Percentiles rank a stretch among this genome's conserved stretches.
phyloP scores from a whole-genome alignment of 2,113 vertebrate species.

The Sturnira hondurensis region DNA sequence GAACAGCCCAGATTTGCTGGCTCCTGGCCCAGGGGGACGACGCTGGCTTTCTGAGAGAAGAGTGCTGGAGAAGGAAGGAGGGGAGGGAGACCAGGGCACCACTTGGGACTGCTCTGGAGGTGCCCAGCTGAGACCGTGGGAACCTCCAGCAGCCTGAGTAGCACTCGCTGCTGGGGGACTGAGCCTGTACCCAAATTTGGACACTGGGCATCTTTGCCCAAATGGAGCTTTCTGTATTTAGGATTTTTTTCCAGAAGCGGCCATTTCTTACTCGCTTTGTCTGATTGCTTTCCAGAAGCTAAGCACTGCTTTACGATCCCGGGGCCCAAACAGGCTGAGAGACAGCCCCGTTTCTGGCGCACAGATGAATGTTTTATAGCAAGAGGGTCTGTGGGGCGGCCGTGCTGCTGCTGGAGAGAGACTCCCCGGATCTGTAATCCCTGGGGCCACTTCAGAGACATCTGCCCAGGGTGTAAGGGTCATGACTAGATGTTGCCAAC shows the following conservation, averaged over 20 bases:
- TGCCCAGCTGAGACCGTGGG: neutral
- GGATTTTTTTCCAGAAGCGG: neutral
- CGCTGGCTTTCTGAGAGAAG: neutral
- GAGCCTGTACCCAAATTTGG: neutral
- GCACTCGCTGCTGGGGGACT: neutral
- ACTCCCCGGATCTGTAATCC: neutral
- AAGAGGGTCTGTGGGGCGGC: neutral
- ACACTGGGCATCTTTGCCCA: neutral
- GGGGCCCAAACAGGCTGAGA: neutral
- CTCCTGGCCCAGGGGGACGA: neutral
- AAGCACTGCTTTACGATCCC: neutral
- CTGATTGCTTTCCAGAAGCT: neutral
- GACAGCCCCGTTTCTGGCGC: neutral
- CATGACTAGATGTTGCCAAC: constrained; percentile 2
- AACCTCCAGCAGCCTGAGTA: neutral
- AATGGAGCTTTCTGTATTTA: neutral
- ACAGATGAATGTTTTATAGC: neutral
- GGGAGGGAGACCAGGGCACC: neutral
- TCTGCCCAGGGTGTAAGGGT: neutral
- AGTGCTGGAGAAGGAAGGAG: neutral
- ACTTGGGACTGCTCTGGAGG: neutral
- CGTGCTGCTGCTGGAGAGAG: neutral
- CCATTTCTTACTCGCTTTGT: neutral
- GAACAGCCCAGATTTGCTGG: neutral
- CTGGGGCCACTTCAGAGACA: neutral